A percentile compares a stretch with the other conserved stretches of the same genome.
Evolutionary conservation across 1,140 invertebrate species (phyloP).

Genomic region (Antheraea pernyi): DNA sequence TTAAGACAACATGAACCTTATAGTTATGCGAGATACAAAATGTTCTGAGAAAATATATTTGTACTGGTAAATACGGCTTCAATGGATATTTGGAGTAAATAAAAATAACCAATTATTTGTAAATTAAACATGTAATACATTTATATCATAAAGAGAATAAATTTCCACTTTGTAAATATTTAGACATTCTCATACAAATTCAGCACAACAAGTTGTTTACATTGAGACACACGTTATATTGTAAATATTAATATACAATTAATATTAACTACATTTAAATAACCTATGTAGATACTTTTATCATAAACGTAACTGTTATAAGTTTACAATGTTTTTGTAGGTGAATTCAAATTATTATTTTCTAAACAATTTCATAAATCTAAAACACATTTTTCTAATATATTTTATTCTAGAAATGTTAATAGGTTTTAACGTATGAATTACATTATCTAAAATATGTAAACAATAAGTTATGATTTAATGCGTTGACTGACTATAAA

Average conservation of each 20-base stretch:
- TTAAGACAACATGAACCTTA: too few relatives aligned
- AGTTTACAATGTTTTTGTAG: neutral
- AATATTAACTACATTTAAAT: conserved; percentile 36
- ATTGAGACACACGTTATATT: conserved; percentile 43
- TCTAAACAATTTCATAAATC: neutral
- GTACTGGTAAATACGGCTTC: too few relatives aligned
- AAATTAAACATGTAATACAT: conserved; percentile 76
- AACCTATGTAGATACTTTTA: too few relatives aligned
- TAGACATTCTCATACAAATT: conserved; percentile 66
- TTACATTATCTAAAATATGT: neutral
- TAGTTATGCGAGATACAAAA: too few relatives aligned
- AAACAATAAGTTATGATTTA: neutral
- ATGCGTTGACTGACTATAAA: neutral
- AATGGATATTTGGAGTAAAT: conserved; percentile 23
- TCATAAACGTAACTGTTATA: too few relatives aligned
- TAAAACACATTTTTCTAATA: neutral
- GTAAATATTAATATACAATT: neutral
- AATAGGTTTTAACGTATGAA: neutral
- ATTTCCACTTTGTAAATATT: conserved; percentile 76
- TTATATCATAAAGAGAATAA: conserved; percentile 76
- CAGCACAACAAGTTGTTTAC: conserved; percentile 48
- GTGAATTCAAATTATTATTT: neutral
- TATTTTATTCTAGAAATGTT: neutral
- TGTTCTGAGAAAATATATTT: too few relatives aligned
- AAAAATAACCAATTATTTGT: conserved; percentile 45